Base-by-base conservation (phyloP, 2,888 invertebrate genomes). In the Philereme transversata region DNA sequence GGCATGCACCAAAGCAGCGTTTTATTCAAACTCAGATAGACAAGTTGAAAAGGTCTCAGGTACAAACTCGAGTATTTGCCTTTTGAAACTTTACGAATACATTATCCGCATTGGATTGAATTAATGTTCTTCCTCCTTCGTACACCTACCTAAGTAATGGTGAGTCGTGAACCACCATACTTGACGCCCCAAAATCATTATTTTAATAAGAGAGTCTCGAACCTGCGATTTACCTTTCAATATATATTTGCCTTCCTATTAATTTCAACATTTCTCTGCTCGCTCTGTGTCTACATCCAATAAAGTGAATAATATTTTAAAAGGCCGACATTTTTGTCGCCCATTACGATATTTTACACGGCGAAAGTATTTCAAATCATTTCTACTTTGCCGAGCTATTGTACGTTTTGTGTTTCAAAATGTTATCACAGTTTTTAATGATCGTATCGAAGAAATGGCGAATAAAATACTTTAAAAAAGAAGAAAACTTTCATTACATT, bases 61-160 rank as follows among this genome's bases (percentile, higher is more conserved):
- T 35, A 59, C 56, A 46, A 51, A 44, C 51, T 50, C 57, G 67
- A 68, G 66, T 60, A 67, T 71, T 69, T 68, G 56, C 60, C 54
- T 57, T 62, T 65, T 57, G 47, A 73, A 77, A 77, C 67, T 77
- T 73, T 66, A 64, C 70, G 78, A 78, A 79, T 78, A 77, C 69
- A 76, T 77, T 80, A 79, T 71, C 68, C 72, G 57, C 68, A 68
- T 67, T 64, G 69, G 70, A 76, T 77, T 75, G 73, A 76, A 79
- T 77, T 76, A 75, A 79, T 78, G 76, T 72, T 71, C 64, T 70
- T 71, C 61, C 65, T 69, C 67, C 67, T 67, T 73, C 69, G 71
- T 61, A 66, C 73, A 67, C 70, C 65, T 70, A 77, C 74, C 69
- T 65, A 64, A 72, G 65, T 66, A 60, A 68, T 40, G 40, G 40